phyloP scores from a whole-genome alignment of 2,797 vertebrate genomes.

The Ptychadena robeensis region DNA sequence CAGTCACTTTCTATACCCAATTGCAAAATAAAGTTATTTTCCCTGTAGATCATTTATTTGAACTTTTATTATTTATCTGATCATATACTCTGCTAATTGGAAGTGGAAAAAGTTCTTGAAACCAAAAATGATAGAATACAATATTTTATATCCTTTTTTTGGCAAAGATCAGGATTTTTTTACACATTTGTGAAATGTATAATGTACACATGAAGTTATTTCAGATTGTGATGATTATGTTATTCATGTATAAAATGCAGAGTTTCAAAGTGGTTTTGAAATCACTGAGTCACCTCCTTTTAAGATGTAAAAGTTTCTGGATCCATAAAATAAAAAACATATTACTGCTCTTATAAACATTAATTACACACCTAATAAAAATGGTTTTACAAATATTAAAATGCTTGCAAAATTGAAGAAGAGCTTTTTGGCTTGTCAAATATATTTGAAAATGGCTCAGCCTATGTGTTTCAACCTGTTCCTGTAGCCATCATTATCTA shows the following conservation, averaged over 20 bases:
- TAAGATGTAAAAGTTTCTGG: not conserved
- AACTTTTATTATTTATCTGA: not conserved
- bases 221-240: too few relatives aligned
- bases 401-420: not conserved
- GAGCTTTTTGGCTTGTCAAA: not conserved
- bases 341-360: slow-evolving; percentile 19
- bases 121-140: not conserved
- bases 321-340: slow-evolving; percentile 32
- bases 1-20: too few relatives aligned
- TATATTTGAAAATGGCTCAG: not conserved
- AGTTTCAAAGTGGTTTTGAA: not conserved
- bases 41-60: not conserved
- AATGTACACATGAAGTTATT: too few relatives aligned
- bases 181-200: not conserved
- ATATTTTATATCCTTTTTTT: not conserved
- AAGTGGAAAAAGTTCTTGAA: not conserved
- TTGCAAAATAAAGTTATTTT: too few relatives aligned
- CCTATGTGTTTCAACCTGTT: not conserved
- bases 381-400: not conserved
- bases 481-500: not conserved
- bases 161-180: not conserved
- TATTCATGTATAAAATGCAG: too few relatives aligned
- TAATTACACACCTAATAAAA: slow-evolving; percentile 49
- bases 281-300: slow-evolving; percentile 21
- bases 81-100: not conserved